A percentile compares a stretch with the other conserved stretches of the same genome.
phyloP scores from a whole-genome alignment of 2,113 vertebrate genomes.

The Cavia aperea region DNA sequence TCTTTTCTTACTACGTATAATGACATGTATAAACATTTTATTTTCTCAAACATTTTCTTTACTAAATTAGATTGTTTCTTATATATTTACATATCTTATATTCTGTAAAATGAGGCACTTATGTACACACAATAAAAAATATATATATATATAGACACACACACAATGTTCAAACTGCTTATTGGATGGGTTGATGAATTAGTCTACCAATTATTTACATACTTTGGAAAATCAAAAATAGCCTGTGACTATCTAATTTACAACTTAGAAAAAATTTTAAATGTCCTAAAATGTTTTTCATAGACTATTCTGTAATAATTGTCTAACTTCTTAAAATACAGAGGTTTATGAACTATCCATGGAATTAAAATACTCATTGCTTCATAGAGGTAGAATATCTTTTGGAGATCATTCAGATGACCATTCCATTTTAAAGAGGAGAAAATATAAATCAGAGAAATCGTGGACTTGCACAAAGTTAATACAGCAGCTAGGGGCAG shows the following conservation, averaged over 20 bases:
- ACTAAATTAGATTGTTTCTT: conserved; percentile 17
- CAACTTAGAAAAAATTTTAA: background rate
- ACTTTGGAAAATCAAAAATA: conserved; percentile 10
- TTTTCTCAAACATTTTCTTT: background rate
- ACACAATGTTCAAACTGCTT: background rate
- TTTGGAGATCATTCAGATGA: background rate
- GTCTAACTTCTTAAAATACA: conserved; percentile 8
- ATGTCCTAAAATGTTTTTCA: background rate
- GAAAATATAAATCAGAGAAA: background rate
- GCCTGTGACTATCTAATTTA: background rate
- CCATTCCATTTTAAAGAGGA: background rate
- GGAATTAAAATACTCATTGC: background rate
- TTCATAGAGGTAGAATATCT: background rate
- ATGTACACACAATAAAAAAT: background rate
- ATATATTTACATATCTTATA: background rate
- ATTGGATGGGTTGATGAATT: background rate
- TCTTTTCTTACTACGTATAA: background rate
- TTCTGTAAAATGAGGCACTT: background rate
- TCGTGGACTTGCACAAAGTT: background rate
- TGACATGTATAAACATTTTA: background rate
- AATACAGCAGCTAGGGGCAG: background rate
- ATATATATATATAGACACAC: too few species aligned
- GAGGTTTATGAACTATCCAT: background rate
- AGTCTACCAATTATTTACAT: background rate
- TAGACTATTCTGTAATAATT: background rate